phyloP scores from a whole-genome alignment of 2,888 invertebrate species.

The Drosophila bunnanda region DNA sequence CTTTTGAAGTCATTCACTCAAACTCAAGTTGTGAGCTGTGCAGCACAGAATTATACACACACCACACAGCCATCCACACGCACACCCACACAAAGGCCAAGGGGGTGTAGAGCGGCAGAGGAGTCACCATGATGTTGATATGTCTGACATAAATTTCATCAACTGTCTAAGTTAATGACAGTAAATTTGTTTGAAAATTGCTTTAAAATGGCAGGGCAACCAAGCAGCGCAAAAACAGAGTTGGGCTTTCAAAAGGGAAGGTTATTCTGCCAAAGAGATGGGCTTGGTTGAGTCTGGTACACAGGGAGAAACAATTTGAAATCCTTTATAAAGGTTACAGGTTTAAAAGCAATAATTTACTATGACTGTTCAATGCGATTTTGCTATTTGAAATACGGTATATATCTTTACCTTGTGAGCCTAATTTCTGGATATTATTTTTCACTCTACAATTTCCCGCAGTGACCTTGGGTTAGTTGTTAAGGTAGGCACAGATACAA shows the following conservation, averaged over 20 bases:
- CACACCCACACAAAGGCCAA: constrained; percentile 56
- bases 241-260: constrained; percentile 46
- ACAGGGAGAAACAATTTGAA: neutral
- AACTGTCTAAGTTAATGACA: constrained; percentile 80
- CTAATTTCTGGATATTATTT: too few relatives aligned
- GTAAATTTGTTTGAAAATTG: constrained; percentile 81
- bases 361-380: too few relatives aligned
- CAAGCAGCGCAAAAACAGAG: constrained; percentile 73
- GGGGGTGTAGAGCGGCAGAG: neutral
- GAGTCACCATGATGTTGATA: constrained; percentile 72
- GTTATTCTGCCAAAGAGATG: constrained; percentile 17
- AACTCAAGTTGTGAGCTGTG: constrained; percentile 60
- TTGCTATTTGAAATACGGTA: too few relatives aligned
- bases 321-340: fast-evolving
- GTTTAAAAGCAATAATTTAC: too few relatives aligned
- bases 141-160: constrained; percentile 80
- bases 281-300: constrained; percentile 22
- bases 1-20: constrained; percentile 80
- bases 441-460: neutral
- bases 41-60: constrained; percentile 30
- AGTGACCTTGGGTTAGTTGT: constrained; percentile 40
- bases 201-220: constrained; percentile 81
- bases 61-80: constrained; percentile 41
- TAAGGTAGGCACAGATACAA: constrained; percentile 55
- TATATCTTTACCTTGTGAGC: too few relatives aligned